Conservation (phyloP, 2,113 vertebrate species). For the Platysternon megacephalum region DNA sequence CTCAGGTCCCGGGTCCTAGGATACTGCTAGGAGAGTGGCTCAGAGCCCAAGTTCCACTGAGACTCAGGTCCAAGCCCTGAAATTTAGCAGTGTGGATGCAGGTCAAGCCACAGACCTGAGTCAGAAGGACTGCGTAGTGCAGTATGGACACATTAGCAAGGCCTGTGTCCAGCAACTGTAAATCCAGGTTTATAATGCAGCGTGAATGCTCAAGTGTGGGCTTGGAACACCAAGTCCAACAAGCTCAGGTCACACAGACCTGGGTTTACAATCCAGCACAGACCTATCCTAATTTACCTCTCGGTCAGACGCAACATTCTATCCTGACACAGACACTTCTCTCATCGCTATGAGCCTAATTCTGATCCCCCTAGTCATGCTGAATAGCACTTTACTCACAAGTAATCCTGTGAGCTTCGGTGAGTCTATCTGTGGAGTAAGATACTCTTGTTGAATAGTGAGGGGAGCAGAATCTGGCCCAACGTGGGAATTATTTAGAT, state of each 20-base stretch:
- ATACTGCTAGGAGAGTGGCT: not conserved
- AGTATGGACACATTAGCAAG: not conserved
- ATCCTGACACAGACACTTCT: not conserved
- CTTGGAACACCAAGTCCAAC: not conserved
- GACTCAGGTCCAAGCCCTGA: not conserved
- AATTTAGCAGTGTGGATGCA: not conserved
- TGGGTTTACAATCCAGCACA: not conserved
- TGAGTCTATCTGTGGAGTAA: not conserved
- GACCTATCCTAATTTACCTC: not conserved
- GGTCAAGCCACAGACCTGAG: not conserved
- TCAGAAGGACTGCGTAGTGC: not conserved
- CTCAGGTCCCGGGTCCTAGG: not conserved
- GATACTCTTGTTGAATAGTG: fast-evolving
- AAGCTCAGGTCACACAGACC: not conserved
- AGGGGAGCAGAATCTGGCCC: not conserved
- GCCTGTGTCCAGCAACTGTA: not conserved
- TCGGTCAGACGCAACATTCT: not conserved
- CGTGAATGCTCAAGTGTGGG: not conserved
- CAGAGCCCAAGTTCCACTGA: not conserved
- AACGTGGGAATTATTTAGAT: not conserved
- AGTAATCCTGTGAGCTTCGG: not conserved
- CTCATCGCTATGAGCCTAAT: not conserved
- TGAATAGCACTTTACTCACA: too few relatives aligned
- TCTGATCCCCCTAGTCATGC: not conserved
- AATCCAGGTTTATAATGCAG: not conserved